These are phyloP conservation scores for Nasonia longicornis DNA, from an alignment of 1,140 invertebrate species.

Conservation along the genomic window DNA sequence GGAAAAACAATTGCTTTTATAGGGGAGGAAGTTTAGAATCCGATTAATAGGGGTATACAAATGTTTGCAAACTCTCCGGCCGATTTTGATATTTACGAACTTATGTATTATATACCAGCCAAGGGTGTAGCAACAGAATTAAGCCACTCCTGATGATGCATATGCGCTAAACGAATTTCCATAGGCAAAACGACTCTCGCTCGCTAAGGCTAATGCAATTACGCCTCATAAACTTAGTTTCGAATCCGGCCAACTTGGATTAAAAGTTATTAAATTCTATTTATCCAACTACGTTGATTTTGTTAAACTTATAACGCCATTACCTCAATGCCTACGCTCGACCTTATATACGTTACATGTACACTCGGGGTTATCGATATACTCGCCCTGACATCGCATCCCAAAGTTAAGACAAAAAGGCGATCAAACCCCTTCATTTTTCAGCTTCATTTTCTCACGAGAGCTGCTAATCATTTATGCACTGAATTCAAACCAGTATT, in stretches of 20 bases:
- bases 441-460: too few relatives aligned
- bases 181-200: conserved; percentile 10
- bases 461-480: not conserved
- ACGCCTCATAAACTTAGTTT: not conserved
- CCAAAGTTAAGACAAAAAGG: too few relatives aligned
- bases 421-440: too few relatives aligned
- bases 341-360: too few relatives aligned
- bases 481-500: not conserved
- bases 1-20: too few relatives aligned
- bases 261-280: conserved; percentile 35
- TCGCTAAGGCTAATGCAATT: not conserved
- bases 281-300: conserved; percentile 18
- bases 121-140: not conserved
- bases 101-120: not conserved
- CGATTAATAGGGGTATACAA: too few relatives aligned
- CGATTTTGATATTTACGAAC: not conserved
- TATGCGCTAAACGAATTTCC: conserved; percentile 10
- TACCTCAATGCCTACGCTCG: not conserved
- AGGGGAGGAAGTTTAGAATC: too few relatives aligned
- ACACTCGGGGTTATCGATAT: too few relatives aligned
- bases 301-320: conserved; percentile 4
- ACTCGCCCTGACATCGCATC: too few relatives aligned
- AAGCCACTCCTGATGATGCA: conserved; percentile 4
- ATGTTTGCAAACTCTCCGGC: not conserved
- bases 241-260: conserved; percentile 21